A percentile compares a stretch with the other conserved stretches of the same genome.
Conservation (phyloP, 1,140 invertebrate genomes). For the Capitella teleta region DNA sequence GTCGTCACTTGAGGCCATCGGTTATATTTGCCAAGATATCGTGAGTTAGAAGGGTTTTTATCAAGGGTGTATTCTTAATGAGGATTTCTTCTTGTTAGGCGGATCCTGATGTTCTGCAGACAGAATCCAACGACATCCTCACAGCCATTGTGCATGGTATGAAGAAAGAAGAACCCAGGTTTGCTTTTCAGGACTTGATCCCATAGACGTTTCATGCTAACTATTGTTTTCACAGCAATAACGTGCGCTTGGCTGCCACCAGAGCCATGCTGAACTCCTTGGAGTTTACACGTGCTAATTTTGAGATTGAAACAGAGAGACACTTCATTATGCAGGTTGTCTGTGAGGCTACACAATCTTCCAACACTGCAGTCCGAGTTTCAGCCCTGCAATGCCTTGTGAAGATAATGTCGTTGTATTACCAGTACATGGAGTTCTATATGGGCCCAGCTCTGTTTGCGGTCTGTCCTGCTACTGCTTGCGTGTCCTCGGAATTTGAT, state of each 20-base stretch:
- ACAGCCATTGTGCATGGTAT: conserved; percentile 99
- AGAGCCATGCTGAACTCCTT: conserved; percentile 94
- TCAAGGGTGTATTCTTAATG: background rate
- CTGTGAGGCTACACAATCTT: conserved; percentile 62
- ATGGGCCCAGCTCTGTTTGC: conserved; percentile 98
- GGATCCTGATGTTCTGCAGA: conserved; percentile 79
- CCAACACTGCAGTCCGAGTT: conserved; percentile 71
- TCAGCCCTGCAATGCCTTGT: conserved; percentile 95
- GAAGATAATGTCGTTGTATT: conserved; percentile 97
- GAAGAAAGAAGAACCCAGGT: conserved; percentile 66
- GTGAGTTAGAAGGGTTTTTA: conserved; percentile 42
- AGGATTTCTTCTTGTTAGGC: conserved; percentile 20
- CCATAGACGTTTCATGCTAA: no score
- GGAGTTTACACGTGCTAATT: conserved; percentile 97
- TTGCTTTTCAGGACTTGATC: background rate
- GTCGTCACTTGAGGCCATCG: conserved; percentile 92
- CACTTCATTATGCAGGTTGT: conserved; percentile 99
- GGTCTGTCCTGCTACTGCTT: conserved; percentile 30
- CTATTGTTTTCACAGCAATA: conserved; percentile 38
- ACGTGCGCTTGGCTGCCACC: conserved; percentile 73
- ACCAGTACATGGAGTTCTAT: conserved; percentile 98
- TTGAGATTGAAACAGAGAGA: conserved; percentile 83
- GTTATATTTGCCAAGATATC: conserved; percentile 70
- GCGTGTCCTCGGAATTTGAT: background rate
- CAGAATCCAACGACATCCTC: conserved; percentile 89